Base-by-base conservation (phyloP, 2,113 vertebrate genomes). In the Mellivora capensis region DNA sequence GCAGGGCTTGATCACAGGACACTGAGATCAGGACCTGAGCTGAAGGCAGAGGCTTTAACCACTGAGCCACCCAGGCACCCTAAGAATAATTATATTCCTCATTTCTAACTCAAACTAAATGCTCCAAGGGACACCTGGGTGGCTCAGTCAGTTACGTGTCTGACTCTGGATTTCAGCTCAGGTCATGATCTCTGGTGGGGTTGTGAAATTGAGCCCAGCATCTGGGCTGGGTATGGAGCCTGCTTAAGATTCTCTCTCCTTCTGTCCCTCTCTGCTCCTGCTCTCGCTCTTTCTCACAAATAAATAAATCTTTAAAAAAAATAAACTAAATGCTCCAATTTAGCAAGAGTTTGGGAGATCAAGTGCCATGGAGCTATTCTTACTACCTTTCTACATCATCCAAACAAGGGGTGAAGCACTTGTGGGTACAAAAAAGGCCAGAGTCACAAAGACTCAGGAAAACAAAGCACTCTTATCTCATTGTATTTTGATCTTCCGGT, bases 401-500 rank as follows among this genome's bases (percentile, higher is more conserved):
- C 39, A 89, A 34, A 15, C 34, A 76, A 82, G 18, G 71, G 27
- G 8, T n/a, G 44, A 90, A 59, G 9, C 9, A 72, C 44, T 69
- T 49, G 12, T 57, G n/a, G 44, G 13, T 37, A 44, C 17, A 49
- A 67, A 80, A 96, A 89, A 76, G 27, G 27, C 25, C 64, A 61
- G 47, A 87, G 15, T 80, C 67, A 49, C 42, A 37, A 85, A 69
- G 27, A 72, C 81, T 7, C 21, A 84, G 37, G 42, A 77, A 87
- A 94, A 54, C 80, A 89, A 94, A 86, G 13, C n/a, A 88, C 20
- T 91, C 25, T 94, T 20, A 64, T 86, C n/a, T 91, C 67, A 49
- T 9, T 74, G 29, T 59, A 42, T 89, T 91, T 91, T 77, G 7
- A 57, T 96, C 85, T 93, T 77, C 74, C 52, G n/a, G 42, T 93